Conservation (phyloP, 2,888 invertebrate genomes). For the Blera fallax region DNA sequence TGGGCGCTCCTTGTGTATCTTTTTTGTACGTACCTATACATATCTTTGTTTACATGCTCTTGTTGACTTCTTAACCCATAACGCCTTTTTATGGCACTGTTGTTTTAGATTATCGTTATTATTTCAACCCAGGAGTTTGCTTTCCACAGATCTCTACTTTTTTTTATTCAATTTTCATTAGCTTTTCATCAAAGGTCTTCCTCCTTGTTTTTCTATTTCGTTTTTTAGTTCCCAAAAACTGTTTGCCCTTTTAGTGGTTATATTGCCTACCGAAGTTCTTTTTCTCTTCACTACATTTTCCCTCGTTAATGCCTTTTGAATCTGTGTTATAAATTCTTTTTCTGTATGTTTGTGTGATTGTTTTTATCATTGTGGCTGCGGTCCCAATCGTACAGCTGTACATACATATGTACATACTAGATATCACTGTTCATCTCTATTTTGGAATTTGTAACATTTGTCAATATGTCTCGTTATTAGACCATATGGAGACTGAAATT, state of each 20-base stretch:
- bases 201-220: not conserved
- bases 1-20: not conserved
- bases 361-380: conserved; percentile 12
- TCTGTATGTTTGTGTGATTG: not conserved
- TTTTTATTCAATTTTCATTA: conserved; percentile 46
- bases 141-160: not conserved
- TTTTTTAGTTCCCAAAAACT: not conserved
- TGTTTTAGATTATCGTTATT: conserved; percentile 33
- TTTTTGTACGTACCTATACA: not conserved
- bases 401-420: not conserved
- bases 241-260: conserved; percentile 10
- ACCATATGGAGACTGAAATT: conserved; percentile 45
- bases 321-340: conserved; percentile 20
- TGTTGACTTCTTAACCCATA: conserved; percentile 27
- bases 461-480: conserved; percentile 47
- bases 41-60: conserved; percentile 19
- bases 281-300: conserved; percentile 28
- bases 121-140: conserved; percentile 2
- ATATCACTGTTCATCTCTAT: conserved; percentile 18
- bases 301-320: conserved; percentile 31
- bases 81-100: conserved; percentile 31
- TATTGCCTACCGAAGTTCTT: conserved; percentile 17
- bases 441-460: conserved; percentile 44
- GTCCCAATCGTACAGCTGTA: not conserved
- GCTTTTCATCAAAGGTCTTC: conserved; percentile 11